Conservation (phyloP, 2,797 vertebrate species). For the Nasua narica region DNA sequence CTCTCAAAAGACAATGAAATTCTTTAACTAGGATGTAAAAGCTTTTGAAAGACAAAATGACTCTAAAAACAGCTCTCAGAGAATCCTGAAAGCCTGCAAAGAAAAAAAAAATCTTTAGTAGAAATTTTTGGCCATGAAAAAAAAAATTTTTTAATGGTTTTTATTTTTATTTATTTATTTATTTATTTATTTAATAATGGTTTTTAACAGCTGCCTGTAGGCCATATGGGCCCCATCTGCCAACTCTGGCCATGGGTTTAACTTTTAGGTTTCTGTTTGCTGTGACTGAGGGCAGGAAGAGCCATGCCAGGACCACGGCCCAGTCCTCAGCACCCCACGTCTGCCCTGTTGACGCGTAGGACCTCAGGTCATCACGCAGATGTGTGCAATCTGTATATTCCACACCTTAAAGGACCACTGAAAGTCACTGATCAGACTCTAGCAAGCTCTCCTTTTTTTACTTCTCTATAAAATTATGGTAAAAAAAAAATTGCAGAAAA, state of each 20-base stretch:
- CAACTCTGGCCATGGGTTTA: not conserved
- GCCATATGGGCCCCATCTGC: not conserved
- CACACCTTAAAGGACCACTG: not conserved
- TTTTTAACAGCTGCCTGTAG: not conserved
- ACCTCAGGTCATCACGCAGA: not conserved
- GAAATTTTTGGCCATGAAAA: not conserved
- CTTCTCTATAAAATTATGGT: not conserved
- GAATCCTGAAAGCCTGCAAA: not conserved
- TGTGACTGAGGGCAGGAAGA: not conserved
- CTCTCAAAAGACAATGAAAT: not conserved
- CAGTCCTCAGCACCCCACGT: not conserved
- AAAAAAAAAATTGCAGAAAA: not conserved
- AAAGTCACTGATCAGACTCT: not conserved
- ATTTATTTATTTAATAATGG: no score
- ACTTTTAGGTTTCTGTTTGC: not conserved
- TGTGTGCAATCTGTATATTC: no score
- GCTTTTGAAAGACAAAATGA: not conserved
- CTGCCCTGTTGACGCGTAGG: not conserved
- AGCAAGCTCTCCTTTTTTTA: not conserved
- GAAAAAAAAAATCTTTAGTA: not conserved
- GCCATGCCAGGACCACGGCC: not conserved
- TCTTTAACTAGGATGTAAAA: not conserved
- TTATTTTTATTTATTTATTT: no score
- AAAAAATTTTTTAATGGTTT: no score
- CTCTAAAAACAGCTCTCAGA: not conserved